Percentiles rank a stretch among this genome's conserved stretches.
Conservation (phyloP, 2,113 vertebrate species). For the Perognathus longimembris region DNA sequence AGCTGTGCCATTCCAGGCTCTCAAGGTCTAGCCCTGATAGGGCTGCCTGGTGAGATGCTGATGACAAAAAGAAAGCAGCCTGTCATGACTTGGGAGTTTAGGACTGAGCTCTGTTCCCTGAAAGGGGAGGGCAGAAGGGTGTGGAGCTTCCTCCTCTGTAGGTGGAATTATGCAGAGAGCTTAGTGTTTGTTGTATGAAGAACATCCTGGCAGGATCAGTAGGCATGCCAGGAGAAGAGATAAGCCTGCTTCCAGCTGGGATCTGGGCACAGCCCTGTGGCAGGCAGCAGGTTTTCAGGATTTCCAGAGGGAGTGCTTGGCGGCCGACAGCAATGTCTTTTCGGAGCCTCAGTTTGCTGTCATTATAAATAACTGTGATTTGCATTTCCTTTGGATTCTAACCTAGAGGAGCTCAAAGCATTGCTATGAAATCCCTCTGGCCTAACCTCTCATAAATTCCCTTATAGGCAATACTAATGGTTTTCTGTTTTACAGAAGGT, state of each 20-base stretch:
- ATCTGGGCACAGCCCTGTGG: constrained; percentile 34
- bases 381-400: constrained; percentile 61
- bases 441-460: not conserved
- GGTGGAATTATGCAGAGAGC: constrained; percentile 57
- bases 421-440: not conserved
- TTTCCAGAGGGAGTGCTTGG: constrained; percentile 64
- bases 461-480: not conserved
- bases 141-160: constrained; percentile 44
- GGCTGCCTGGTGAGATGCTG: not conserved
- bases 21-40: not conserved
- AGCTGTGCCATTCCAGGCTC: not conserved
- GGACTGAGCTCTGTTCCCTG: constrained; percentile 2
- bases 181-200: constrained; percentile 72
- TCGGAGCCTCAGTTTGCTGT: constrained; percentile 71
- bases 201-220: not conserved
- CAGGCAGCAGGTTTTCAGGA: constrained; percentile 72
- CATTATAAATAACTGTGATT: constrained; percentile 77
- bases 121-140: constrained; percentile 44
- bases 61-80: not conserved
- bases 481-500: constrained; percentile 2
- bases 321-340: constrained; percentile 34
- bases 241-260: constrained; percentile 65
- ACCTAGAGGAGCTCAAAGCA: constrained; percentile 28
- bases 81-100: constrained; percentile 2
- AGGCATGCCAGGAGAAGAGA: constrained; percentile 53